Conservation (phyloP, 37 sponge, comb jelly and placozoan species). For the Hormiphora californensis region DNA sequence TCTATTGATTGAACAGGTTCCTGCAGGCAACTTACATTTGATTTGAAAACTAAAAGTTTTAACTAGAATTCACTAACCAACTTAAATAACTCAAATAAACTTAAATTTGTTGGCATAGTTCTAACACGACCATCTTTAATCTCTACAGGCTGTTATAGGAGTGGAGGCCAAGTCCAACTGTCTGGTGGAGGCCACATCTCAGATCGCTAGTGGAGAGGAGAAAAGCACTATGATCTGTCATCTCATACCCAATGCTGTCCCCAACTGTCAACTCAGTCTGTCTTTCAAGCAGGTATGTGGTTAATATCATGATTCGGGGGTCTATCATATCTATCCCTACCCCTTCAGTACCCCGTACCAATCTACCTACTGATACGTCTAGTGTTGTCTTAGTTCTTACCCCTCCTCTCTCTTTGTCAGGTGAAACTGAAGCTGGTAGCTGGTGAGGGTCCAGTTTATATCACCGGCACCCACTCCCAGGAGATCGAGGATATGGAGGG, state of each 20-base stretch:
- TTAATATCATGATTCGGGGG: neutral
- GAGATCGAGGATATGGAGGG: constrained; percentile 13
- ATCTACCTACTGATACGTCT: neutral
- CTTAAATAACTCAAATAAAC: neutral
- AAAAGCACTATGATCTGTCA: constrained; percentile 42
- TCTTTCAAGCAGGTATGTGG: constrained; percentile 42
- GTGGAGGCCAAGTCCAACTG: constrained; percentile 2
- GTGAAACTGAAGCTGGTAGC: constrained; percentile 25
- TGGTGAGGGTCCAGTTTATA: constrained; percentile 37
- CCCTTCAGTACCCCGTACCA: neutral
- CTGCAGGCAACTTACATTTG: too few species aligned
- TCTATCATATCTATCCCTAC: neutral
- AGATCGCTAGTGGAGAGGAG: constrained; percentile 28
- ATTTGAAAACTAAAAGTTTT: neutral
- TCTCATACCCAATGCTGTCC: constrained; percentile 33
- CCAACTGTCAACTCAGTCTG: constrained; percentile 22
- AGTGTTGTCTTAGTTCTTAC: neutral
- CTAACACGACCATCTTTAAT: neutral
- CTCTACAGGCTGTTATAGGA: constrained; percentile 14
- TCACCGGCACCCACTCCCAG: constrained; percentile 43
- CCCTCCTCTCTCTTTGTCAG: neutral
- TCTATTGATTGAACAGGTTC: constrained; percentile 45
- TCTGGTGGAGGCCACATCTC: constrained; percentile 32
- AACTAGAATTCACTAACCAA: neutral
- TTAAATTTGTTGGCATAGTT: neutral